A percentile compares a stretch with the other conserved stretches of the same genome.
Evolutionary conservation across 2,797 vertebrate species (phyloP).

Genomic region (Xiphophorus birchmanni): DNA sequence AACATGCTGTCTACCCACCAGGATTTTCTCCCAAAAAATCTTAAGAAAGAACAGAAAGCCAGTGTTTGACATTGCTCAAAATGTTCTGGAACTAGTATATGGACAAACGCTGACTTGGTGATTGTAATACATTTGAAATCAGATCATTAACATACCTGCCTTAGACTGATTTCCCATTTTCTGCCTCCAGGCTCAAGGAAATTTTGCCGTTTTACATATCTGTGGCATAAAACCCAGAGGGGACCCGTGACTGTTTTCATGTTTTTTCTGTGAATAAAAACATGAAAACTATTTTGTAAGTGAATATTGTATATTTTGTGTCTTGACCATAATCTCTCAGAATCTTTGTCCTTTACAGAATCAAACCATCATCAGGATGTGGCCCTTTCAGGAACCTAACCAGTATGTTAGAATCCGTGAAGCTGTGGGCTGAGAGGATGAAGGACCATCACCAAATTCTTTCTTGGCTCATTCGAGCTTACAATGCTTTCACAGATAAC

Average conservation of each 20-base stretch:
- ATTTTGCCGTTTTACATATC: too few species aligned
- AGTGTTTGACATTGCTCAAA: constrained; percentile 87
- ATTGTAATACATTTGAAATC: constrained; percentile 8
- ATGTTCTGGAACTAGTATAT: constrained; percentile 90
- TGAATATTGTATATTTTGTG: too few species aligned
- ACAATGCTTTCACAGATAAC: constrained; percentile 80
- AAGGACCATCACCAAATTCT: constrained; percentile 62
- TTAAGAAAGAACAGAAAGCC: constrained; percentile 78
- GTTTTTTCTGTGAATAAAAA: background rate
- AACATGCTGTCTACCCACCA: constrained; percentile 38
- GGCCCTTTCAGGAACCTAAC: constrained; percentile 86
- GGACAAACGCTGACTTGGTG: constrained; percentile 92
- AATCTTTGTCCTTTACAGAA: constrained; percentile 64
- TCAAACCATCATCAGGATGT: constrained; percentile 82
- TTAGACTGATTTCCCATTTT: background rate
- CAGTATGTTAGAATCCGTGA: constrained; percentile 81
- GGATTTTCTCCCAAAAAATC: constrained; percentile 77
- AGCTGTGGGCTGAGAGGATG: constrained; percentile 71
- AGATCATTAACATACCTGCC: background rate
- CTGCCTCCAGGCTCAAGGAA: constrained; percentile 69
- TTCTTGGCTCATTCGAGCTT: constrained; percentile 77
- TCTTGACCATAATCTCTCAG: background rate
- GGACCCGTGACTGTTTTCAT: too few species aligned
- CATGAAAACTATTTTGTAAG: background rate
- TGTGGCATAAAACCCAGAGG: too few species aligned